Percentiles rank a stretch among this genome's conserved stretches.
phyloP scores from a whole-genome alignment of 2,797 vertebrate species.

The Muraenolepis orangiensis region DNA sequence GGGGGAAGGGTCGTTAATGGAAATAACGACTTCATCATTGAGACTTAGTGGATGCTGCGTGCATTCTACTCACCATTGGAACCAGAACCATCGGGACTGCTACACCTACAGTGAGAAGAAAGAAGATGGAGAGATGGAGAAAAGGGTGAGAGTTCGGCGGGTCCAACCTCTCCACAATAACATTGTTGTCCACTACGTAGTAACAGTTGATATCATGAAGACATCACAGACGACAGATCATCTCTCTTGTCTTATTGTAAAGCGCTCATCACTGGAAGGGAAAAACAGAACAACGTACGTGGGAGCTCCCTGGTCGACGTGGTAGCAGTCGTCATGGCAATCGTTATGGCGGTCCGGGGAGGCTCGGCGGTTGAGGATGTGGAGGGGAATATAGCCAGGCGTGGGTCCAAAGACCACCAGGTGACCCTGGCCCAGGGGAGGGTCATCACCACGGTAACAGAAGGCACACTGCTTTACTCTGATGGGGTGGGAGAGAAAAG shows the following conservation, averaged over 20 bases:
- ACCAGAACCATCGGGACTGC: conserved; percentile 49
- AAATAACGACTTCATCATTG: background rate
- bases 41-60: background rate
- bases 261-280: background rate
- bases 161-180: background rate
- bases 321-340: conserved; percentile 76
- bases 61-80: conserved; percentile 46
- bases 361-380: conserved; percentile 73
- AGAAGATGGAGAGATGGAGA: background rate
- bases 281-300: conserved; percentile 69
- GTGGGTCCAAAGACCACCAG: conserved; percentile 88
- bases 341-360: conserved; percentile 76
- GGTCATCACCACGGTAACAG: conserved; percentile 88
- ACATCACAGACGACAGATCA: too few species aligned
- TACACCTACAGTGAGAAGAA: conserved; percentile 34
- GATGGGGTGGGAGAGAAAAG: background rate
- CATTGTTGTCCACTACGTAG: background rate
- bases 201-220: background rate
- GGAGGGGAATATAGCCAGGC: conserved; percentile 82
- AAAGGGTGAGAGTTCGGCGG: background rate
- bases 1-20: background rate
- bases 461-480: conserved; percentile 88
- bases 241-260: background rate
- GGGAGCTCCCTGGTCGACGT: conserved; percentile 44
- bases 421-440: conserved; percentile 90